Base-by-base conservation (phyloP, 2,888 invertebrate species). In the Pycnomerus fuliginosus region DNA sequence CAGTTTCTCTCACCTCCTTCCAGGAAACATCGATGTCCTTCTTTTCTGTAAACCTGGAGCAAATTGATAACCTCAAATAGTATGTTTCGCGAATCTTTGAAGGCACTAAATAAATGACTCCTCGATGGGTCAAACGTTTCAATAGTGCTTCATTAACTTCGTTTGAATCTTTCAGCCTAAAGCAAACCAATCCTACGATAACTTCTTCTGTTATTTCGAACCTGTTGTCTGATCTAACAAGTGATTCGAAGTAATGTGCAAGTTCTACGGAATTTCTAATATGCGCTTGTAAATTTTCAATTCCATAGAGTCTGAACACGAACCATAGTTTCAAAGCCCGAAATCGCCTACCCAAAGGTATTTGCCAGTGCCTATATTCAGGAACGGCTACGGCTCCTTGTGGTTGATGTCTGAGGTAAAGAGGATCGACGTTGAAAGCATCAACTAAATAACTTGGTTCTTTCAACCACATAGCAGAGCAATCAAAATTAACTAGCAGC, bases 401-500 rank as follows among this genome's bases (percentile, higher is more conserved):
- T 73, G 86, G 85, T 47, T 92, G 92, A 67, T 99, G 96, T 68
- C 96, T 94, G 49, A 99, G 76, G 65, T 99, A 99, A 0, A 97
- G 76, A 0, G 98, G 98, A 72, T 99, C 97, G 0, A 99, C 97
- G 58, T 95, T 97, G 71, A 99, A 91, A 0, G 98, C 96, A 61
- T 94, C 88, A 0, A 96, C 89, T 39, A 99, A 81, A 78, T 90
- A 89, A 32, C 85, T 81, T 50, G 91, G 90, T 64, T 91, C 84
- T 63, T 90, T 91, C 2, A 92, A 76, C 98, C 98, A 99, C 90
- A 99, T 88, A 0, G 97, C 87, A 7, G 98, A 98, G 68, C 98
- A 99, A 72, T 99, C 99, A 62, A 98, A 99, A 72, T 95, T 98
- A n/a, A 98, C 93, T 55, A 98, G 73, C 82, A 99, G 76, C 98